phyloP scores from a whole-genome alignment of 1,140 invertebrate genomes.

The Vanessa atalanta region DNA sequence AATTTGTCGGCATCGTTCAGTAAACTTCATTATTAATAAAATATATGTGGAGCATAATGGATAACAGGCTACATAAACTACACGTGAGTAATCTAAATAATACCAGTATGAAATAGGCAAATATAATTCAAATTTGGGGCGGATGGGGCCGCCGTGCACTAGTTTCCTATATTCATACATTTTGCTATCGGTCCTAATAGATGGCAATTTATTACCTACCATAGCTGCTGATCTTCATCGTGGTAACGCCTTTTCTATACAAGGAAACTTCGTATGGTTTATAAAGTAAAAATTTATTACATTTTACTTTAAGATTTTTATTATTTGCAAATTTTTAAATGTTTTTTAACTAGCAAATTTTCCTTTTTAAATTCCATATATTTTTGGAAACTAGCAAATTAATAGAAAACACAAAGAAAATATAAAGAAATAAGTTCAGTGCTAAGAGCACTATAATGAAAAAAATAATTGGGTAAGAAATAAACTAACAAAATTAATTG shows the following conservation, averaged over 20 bases:
- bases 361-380: not conserved
- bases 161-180: not conserved
- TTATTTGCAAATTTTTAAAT: not conserved
- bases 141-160: too few species aligned
- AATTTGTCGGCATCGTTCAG: too few species aligned
- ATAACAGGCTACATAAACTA: too few species aligned
- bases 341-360: not conserved
- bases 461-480: slow-evolving; percentile 31
- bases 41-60: too few species aligned
- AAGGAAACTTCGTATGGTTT: not conserved
- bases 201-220: not conserved
- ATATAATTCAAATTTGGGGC: too few species aligned
- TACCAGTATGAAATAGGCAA: too few species aligned
- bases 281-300: not conserved
- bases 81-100: too few species aligned
- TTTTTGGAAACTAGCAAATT: not conserved
- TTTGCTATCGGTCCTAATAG: not conserved
- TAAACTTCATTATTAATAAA: too few species aligned
- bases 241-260: slow-evolving; percentile 1
- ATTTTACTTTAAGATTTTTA: not conserved
- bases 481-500: slow-evolving; percentile 29
- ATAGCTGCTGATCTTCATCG: slow-evolving; percentile 9
- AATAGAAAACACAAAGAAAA: not conserved
- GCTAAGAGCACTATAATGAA: not conserved
- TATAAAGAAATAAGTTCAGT: not conserved